Conservation (phyloP, 2,113 vertebrate genomes). For the Petrocephalus microphthalmus region DNA sequence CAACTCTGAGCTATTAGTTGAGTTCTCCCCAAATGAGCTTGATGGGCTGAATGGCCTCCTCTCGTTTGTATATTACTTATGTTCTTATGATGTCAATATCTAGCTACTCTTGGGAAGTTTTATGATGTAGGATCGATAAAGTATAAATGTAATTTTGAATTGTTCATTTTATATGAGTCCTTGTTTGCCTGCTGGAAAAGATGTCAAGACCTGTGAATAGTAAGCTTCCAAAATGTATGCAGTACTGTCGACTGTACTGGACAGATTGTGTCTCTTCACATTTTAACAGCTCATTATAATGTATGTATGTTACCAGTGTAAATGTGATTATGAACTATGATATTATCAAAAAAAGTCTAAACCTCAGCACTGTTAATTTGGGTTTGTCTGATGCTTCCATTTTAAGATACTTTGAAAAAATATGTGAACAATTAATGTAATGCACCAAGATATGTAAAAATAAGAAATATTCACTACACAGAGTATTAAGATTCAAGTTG, state of each 20-base stretch:
- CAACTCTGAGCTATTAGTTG: too few relatives aligned
- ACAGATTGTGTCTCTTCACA: background rate
- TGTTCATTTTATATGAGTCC: background rate
- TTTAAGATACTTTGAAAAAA: background rate
- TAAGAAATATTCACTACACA: background rate
- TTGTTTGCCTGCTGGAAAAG: background rate
- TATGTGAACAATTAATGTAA: background rate
- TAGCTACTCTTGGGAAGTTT: background rate
- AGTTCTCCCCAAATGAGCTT: too few relatives aligned
- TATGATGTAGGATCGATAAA: background rate
- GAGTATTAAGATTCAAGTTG: background rate
- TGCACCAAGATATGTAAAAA: background rate
- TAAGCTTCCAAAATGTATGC: background rate
- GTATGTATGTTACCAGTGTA: background rate
- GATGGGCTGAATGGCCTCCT: too few relatives aligned
- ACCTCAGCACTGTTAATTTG: background rate
- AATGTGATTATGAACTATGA: background rate
- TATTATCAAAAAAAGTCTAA: background rate
- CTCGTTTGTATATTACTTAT: too few relatives aligned
- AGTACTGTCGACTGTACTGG: background rate
- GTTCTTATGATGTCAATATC: background rate
- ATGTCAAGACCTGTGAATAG: background rate
- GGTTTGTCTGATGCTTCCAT: background rate
- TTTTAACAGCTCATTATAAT: background rate
- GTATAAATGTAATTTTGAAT: background rate